Conservation (phyloP, 2,113 vertebrate species). For the Poecile atricapillus region DNA sequence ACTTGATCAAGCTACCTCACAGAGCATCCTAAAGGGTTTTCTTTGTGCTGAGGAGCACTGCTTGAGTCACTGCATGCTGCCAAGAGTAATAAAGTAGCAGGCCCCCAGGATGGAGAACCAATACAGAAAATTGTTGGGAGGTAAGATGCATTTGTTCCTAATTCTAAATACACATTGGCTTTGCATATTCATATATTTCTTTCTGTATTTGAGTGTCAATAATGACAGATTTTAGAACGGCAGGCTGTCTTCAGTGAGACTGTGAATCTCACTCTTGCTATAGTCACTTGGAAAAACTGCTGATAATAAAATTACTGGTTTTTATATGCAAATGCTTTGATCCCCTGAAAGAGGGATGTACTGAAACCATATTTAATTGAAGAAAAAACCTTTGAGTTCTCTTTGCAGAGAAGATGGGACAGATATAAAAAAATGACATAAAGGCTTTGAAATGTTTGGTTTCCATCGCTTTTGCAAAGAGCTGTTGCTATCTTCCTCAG, state of each 20-base stretch:
- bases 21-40: not conserved
- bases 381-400: not conserved
- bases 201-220: not conserved
- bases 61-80: not conserved
- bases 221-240: not conserved
- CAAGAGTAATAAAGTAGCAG: not conserved
- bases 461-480: not conserved
- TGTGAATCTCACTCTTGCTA: not conserved
- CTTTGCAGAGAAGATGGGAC: not conserved
- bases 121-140: not conserved
- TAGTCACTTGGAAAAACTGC: not conserved
- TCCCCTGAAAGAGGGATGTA: not conserved
- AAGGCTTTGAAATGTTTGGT: not conserved
- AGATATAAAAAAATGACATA: rapidly evolving
- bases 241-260: not conserved
- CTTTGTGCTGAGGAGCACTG: not conserved
- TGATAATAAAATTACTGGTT: not conserved
- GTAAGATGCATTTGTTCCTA: not conserved
- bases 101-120: not conserved
- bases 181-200: not conserved
- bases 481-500: not conserved
- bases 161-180: not conserved
- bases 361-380: not conserved
- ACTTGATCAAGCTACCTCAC: not conserved
- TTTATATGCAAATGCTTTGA: not conserved